Conservation (phyloP, 2,888 invertebrate genomes). For the Parnassius apollo region DNA sequence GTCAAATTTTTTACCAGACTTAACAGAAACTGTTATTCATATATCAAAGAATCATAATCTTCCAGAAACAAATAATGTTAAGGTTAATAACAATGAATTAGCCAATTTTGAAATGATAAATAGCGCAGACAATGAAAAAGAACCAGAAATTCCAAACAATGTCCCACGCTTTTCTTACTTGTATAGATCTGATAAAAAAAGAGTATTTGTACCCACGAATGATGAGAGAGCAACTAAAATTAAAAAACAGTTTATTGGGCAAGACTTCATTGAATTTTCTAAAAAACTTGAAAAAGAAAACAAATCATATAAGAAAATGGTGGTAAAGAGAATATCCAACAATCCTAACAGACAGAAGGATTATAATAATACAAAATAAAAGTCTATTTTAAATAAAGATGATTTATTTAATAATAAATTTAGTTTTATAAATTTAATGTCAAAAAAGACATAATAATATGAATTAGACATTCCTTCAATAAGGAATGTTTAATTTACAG, state of each 20-base stretch:
- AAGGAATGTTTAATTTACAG: slow-evolving; percentile 53
- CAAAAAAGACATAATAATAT: slow-evolving; percentile 63
- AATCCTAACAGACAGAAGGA: slow-evolving; percentile 63
- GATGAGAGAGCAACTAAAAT: slow-evolving; percentile 29
- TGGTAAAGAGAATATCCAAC: slow-evolving; percentile 62
- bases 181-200: slow-evolving; percentile 56
- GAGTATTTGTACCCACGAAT: slow-evolving; percentile 57
- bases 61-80: background rate
- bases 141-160: background rate
- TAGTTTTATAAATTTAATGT: slow-evolving; percentile 61
- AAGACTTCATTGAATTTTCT: slow-evolving; percentile 60
- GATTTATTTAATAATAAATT: slow-evolving; percentile 52
- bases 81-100: slow-evolving; percentile 21
- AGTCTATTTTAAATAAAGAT: slow-evolving; percentile 33
- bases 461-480: slow-evolving; percentile 58
- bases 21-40: slow-evolving; percentile 41
- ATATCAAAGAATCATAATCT: slow-evolving; percentile 43
- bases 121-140: slow-evolving; percentile 23
- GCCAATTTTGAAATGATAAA: slow-evolving; percentile 26
- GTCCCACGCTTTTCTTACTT: slow-evolving; percentile 46
- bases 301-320: slow-evolving; percentile 60
- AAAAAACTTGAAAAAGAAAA: slow-evolving; percentile 36
- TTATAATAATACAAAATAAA: slow-evolving; percentile 24
- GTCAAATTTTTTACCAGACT: slow-evolving; percentile 41
- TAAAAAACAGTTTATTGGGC: slow-evolving; percentile 50